phyloP scores from a whole-genome alignment of 2,113 vertebrate genomes.

The Rutilus rutilus region DNA sequence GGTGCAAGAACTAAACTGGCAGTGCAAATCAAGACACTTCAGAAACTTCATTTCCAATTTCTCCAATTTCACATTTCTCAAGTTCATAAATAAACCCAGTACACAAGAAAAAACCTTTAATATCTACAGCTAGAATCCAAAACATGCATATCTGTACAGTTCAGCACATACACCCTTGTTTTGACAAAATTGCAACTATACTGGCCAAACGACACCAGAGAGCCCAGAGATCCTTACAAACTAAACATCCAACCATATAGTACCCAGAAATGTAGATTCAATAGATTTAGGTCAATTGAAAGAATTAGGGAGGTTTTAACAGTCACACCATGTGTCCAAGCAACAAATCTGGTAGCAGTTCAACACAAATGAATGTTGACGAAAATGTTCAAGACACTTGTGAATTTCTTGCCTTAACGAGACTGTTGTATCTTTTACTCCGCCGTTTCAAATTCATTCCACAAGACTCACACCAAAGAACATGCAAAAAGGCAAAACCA shows the following conservation, averaged over 20 bases:
- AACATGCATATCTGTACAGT: constrained; percentile 58
- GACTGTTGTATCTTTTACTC: constrained; percentile 5
- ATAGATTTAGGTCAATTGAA: not conserved
- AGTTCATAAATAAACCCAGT: constrained; percentile 44
- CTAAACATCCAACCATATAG: constrained; percentile 27
- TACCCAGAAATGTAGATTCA: constrained; percentile 2
- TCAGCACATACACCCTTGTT: constrained; percentile 49
- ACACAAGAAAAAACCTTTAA: constrained; percentile 46
- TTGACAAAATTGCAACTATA: constrained; percentile 49
- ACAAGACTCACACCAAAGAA: constrained; percentile 21
- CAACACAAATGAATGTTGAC: not conserved
- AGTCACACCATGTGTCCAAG: constrained; percentile 37
- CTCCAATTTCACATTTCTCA: constrained; percentile 29
- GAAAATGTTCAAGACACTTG: constrained; percentile 46
- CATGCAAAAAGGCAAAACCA: constrained; percentile 30
- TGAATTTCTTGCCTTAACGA: constrained; percentile 45
- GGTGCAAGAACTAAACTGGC: constrained; percentile 47
- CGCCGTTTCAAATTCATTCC: not conserved
- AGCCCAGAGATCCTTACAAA: constrained; percentile 52
- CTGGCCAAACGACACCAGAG: constrained; percentile 45
- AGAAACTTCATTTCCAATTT: constrained; percentile 19
- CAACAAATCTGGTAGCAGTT: not conserved
- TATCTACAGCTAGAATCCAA: constrained; percentile 56
- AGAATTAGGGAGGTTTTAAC: constrained; percentile 25
- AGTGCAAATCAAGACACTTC: constrained; percentile 56